phyloP scores from a whole-genome alignment of 2,113 vertebrate genomes.

The Nyctibius bracteatus region DNA sequence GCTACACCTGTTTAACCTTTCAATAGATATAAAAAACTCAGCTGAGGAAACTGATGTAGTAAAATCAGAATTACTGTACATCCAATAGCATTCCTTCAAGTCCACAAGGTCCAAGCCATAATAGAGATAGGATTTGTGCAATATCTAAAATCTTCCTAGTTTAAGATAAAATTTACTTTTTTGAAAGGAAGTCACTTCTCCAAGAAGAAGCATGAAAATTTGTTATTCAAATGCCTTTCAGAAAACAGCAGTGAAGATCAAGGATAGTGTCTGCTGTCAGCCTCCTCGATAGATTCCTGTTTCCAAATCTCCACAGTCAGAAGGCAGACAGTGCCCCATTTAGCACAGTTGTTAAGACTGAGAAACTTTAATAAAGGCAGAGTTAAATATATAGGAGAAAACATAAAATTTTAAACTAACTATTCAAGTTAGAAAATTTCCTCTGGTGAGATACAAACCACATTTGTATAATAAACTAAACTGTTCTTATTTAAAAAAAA shows the following conservation, averaged over 20 bases:
- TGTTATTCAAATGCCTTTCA: not conserved
- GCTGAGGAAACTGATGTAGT: not conserved
- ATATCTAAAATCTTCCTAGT: not conserved
- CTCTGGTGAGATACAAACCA: not conserved
- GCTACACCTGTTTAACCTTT: not conserved
- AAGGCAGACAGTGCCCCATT: not conserved
- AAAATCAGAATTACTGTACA: not conserved
- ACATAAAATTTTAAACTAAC: not conserved
- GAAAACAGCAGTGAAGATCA: not conserved
- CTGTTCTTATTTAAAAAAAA: not conserved
- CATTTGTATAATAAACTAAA: not conserved
- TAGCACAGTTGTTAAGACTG: not conserved
- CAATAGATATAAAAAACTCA: not conserved
- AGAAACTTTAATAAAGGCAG: not conserved
- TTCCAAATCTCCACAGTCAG: too few relatives aligned
- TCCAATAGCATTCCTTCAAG: not conserved
- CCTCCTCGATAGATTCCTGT: not conserved
- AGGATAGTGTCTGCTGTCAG: not conserved
- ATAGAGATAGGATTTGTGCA: not conserved
- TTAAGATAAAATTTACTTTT: not conserved
- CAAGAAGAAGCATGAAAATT: not conserved
- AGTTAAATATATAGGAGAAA: not conserved
- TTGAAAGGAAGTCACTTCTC: not conserved
- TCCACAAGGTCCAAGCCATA: not conserved
- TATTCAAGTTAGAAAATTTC: not conserved